phyloP scores from a whole-genome alignment of 2,797 vertebrate genomes.

The Pelodytes ibericus region DNA sequence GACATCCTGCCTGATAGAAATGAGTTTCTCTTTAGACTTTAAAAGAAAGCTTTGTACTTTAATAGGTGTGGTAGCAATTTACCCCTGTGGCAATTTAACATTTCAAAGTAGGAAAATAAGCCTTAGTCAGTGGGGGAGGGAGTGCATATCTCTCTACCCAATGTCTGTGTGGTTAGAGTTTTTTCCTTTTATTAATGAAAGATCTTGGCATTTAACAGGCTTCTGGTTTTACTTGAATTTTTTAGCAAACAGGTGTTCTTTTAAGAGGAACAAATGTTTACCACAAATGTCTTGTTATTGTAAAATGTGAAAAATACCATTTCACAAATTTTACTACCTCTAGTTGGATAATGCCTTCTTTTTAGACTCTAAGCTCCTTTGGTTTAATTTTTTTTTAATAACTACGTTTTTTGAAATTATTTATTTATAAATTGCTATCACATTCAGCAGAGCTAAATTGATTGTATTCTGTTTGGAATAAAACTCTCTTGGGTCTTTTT shows the following conservation, averaged over 20 bases:
- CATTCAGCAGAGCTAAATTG: too few species aligned
- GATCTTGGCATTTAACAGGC: not conserved
- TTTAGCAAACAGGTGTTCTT: constrained; percentile 34
- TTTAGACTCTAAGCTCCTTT: too few species aligned
- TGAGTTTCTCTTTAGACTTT: constrained; percentile 29
- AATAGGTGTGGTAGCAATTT: constrained; percentile 53
- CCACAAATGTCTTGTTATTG: not conserved
- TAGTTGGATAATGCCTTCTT: too few species aligned
- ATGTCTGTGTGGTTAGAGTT: constrained; percentile 11
- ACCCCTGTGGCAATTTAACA: constrained; percentile 18
- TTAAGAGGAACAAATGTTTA: constrained; percentile 4
- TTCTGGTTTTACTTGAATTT: constrained; percentile 23
- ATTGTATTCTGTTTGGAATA: too few species aligned
- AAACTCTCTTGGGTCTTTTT: too few species aligned
- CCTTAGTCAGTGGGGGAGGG: constrained; percentile 28
- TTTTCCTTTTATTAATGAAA: constrained; percentile 17
- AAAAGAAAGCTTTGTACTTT: constrained; percentile 44
- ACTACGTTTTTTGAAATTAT: too few species aligned
- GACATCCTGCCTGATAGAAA: constrained; percentile 69
- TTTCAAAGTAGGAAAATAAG: constrained; percentile 48
- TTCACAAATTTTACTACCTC: not conserved
- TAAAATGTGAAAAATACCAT: not conserved
- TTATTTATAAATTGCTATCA: too few species aligned
- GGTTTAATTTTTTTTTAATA: too few species aligned
- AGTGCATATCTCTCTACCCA: constrained; percentile 7